Conservation (phyloP, 1,140 invertebrate species). For the Mya arenaria region DNA sequence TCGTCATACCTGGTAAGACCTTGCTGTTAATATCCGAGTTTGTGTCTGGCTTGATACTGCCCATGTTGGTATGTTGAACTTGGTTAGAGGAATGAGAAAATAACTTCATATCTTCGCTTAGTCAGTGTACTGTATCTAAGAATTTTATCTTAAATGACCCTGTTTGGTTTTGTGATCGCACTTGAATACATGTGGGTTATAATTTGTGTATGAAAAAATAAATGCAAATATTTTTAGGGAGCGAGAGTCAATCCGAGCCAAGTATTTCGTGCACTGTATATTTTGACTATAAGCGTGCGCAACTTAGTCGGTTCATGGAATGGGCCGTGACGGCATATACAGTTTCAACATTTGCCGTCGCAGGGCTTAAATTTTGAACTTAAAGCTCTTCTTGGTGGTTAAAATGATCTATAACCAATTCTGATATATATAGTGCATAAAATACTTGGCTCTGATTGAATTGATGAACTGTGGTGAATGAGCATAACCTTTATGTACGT, state of each 20-base stretch:
- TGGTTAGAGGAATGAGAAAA: neutral
- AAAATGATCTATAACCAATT: neutral
- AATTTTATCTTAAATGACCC: neutral
- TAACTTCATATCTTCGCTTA: neutral
- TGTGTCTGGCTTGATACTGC: neutral
- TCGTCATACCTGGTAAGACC: conserved; percentile 53
- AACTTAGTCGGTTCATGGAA: too few relatives aligned
- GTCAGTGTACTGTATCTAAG: neutral
- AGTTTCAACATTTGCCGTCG: too few relatives aligned
- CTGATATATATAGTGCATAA: neutral
- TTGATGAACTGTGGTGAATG: neutral
- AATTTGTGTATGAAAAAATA: too few relatives aligned
- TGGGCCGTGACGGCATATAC: too few relatives aligned
- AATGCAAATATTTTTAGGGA: too few relatives aligned
- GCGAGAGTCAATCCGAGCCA: too few relatives aligned
- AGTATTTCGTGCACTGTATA: too few relatives aligned
- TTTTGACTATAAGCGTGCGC: too few relatives aligned
- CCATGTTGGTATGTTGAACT: neutral
- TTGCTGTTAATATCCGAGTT: too few relatives aligned
- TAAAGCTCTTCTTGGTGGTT: neutral
- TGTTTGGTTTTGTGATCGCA: neutral
- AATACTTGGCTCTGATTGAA: too few relatives aligned
- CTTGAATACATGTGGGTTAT: neutral
- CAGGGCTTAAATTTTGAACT: neutral
- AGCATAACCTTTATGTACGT: neutral